Evolutionary conservation across 2,888 invertebrate genomes (phyloP).

Genomic region (Marronus borbonicus): DNA sequence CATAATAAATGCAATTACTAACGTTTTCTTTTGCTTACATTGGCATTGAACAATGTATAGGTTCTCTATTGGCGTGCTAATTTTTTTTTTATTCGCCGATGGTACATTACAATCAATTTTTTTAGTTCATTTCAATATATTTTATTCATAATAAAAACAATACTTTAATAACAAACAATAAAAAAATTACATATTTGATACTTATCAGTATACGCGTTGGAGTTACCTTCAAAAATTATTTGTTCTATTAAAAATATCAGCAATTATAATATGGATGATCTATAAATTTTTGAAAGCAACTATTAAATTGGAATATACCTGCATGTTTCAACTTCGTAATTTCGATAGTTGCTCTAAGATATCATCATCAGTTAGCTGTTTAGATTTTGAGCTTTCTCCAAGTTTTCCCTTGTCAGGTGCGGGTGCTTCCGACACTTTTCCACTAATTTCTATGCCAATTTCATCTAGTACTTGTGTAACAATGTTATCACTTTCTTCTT

Average conservation of each 20-base stretch:
- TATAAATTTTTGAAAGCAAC: not conserved
- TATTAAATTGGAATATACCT: not conserved
- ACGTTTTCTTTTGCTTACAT: no score
- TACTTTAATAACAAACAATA: slow-evolving; percentile 15
- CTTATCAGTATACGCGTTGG: slow-evolving; percentile 39
- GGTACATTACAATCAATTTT: no score
- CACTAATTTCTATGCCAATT: slow-evolving; percentile 95
- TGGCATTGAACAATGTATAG: no score
- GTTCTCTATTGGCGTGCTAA: no score
- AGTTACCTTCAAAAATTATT: not conserved
- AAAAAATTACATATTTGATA: slow-evolving; percentile 36
- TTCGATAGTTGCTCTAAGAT: slow-evolving; percentile 82
- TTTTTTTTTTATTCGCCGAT: no score
- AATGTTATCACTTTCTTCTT: slow-evolving; percentile 89
- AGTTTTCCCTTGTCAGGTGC: slow-evolving; percentile 75
- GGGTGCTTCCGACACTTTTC: slow-evolving; percentile 84
- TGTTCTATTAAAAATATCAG: no score
- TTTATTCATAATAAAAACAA: not conserved
- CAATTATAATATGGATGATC: not conserved
- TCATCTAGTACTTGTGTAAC: slow-evolving; percentile 95
- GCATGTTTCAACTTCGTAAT: slow-evolving; percentile 60
- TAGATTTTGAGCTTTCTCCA: slow-evolving; percentile 71
- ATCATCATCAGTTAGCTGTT: slow-evolving; percentile 77
- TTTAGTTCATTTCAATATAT: not conserved
- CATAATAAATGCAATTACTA: no score